Percentiles rank a stretch among this genome's conserved stretches.
These are phyloP conservation scores for Xyrichtys novacula DNA, from an alignment of 2,797 vertebrate species.

Conservation along the genomic window DNA sequence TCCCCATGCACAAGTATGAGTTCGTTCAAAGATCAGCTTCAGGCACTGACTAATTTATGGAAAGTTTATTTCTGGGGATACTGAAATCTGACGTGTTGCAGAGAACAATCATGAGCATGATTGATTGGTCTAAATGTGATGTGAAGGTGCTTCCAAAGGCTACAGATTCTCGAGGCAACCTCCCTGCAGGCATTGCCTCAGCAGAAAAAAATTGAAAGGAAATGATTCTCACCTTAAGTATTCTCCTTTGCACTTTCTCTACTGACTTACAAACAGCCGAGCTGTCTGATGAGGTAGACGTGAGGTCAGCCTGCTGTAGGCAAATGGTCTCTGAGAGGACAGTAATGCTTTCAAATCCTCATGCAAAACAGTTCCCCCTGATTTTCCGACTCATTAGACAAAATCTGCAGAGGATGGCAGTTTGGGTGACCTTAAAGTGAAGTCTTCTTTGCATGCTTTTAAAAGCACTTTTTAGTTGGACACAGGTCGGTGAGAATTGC, in stretches of 20 bases:
- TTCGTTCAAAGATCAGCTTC: conserved; percentile 51
- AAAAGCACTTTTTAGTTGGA: not conserved
- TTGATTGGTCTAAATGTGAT: conserved; percentile 3
- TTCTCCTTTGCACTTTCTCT: not conserved
- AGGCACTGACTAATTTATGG: conserved; percentile 14
- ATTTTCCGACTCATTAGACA: conserved; percentile 16
- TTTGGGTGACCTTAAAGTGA: not conserved
- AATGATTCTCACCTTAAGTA: not conserved
- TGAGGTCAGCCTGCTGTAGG: not conserved
- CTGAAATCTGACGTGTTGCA: conserved; percentile 1
- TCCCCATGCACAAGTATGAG: conserved; percentile 24
- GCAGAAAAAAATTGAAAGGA: conserved; percentile 16
- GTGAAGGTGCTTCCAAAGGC: not conserved
- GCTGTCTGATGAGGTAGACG: not conserved
- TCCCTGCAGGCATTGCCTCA: conserved; percentile 5
- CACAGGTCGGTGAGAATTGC: not conserved
- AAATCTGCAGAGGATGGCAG: conserved; percentile 1
- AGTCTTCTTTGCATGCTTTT: conserved; percentile 1
- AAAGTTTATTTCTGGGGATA: conserved; percentile 13
- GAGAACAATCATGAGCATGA: not conserved
- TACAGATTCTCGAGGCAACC: not conserved
- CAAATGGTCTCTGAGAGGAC: not conserved
- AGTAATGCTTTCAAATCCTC: conserved; percentile 2
- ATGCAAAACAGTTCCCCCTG: not conserved
- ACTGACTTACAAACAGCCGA: not conserved